phyloP scores from a whole-genome alignment of 2,113 vertebrate species.

The Notiomystis cincta region DNA sequence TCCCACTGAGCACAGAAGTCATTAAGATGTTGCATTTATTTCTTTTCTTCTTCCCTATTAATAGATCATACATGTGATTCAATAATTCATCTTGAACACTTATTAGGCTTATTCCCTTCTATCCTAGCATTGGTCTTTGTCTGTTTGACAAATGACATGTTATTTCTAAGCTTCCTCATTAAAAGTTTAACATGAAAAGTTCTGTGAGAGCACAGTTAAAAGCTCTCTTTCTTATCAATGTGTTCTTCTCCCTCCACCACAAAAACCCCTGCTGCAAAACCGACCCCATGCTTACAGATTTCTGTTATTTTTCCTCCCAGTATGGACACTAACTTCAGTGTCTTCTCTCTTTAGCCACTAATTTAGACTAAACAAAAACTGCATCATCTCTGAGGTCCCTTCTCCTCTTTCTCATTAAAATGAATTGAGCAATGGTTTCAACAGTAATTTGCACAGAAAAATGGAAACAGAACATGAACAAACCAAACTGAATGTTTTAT shows the following conservation, averaged over 20 bases:
- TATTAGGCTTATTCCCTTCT: slow-evolving; percentile 3
- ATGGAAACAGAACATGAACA: not conserved
- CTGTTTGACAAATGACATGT: not conserved
- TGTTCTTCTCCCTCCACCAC: not conserved
- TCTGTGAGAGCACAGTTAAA: not conserved
- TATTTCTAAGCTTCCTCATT: slow-evolving; percentile 10
- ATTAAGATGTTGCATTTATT: not conserved
- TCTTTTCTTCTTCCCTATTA: slow-evolving; percentile 31
- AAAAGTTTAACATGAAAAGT: not conserved
- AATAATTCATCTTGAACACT: not conserved
- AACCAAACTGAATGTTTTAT: not conserved
- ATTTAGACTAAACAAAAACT: not conserved
- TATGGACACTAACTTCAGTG: not conserved
- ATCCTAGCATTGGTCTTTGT: not conserved
- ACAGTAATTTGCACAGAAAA: not conserved
- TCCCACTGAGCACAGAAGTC: not conserved
- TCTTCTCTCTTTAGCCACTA: not conserved
- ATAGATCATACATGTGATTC: not conserved
- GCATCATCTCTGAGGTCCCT: not conserved
- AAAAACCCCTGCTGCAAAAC: not conserved
- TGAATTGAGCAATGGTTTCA: not conserved
- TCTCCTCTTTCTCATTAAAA: not conserved
- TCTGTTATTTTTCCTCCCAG: not conserved
- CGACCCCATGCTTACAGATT: too few species aligned
- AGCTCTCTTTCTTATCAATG: not conserved